Conservation (phyloP, 2,888 invertebrate species). For the Panopea generosa region DNA sequence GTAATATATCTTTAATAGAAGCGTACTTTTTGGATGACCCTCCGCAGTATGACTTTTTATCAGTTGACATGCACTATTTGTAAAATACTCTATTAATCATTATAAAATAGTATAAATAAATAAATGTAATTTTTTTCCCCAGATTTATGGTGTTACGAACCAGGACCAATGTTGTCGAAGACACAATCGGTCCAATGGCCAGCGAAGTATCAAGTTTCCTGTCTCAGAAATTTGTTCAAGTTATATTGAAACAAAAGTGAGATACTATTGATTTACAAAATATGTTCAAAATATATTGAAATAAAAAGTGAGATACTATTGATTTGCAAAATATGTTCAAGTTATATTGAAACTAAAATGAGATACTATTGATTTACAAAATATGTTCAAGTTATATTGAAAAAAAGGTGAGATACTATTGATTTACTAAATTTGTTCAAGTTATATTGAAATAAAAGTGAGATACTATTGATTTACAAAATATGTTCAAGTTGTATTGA, state of each 20-base stretch:
- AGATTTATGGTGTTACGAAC: conserved; percentile 81
- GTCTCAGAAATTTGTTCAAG: conserved; percentile 71
- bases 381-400: not conserved
- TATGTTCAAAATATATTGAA: not conserved
- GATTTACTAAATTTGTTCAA: not conserved
- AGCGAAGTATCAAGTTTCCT: conserved; percentile 72
- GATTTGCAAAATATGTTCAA: not conserved
- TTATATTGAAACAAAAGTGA: conserved; percentile 81
- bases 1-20: too few relatives aligned
- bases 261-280: conserved; percentile 7
- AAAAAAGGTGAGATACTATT: not conserved
- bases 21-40: too few relatives aligned
- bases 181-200: conserved; percentile 69
- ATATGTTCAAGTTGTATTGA: not conserved
- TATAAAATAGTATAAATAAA: too few relatives aligned
- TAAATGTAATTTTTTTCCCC: not conserved
- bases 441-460: not conserved
- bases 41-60: too few relatives aligned
- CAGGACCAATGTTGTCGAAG: conserved; percentile 69
- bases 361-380: too few relatives aligned
- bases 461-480: not conserved
- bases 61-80: too few relatives aligned
- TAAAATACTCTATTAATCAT: too few relatives aligned
- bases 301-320: not conserved
- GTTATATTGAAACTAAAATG: conserved; percentile 68